A percentile compares a stretch with the other conserved stretches of the same genome.
Evolutionary conservation across 1,140 invertebrate species (phyloP).

Genomic region (Epicauta chinensis): DNA sequence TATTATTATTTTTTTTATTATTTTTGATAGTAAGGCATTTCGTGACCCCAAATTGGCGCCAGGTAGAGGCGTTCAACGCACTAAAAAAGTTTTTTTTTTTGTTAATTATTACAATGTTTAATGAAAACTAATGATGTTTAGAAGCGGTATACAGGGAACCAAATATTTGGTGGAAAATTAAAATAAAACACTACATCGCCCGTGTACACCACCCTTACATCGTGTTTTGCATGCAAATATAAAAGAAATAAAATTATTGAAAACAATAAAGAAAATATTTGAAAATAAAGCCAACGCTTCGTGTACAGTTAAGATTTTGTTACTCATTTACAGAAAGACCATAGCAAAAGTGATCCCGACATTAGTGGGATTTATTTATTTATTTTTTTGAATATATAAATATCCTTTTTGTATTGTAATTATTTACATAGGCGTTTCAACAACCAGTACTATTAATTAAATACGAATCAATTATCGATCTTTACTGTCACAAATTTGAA

Average conservation of each 20-base stretch:
- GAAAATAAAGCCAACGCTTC: slow-evolving; percentile 15
- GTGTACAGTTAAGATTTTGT: slow-evolving; percentile 15
- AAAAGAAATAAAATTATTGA: neutral
- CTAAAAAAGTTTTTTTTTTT: slow-evolving; percentile 3
- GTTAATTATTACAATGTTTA: neutral
- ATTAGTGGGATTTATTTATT: slow-evolving; percentile 32
- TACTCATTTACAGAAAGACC: slow-evolving; percentile 16
- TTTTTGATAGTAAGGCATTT: slow-evolving; percentile 33
- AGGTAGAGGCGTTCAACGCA: slow-evolving; percentile 23
- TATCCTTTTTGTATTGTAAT: slow-evolving; percentile 28
- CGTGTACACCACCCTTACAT: slow-evolving; percentile 16
- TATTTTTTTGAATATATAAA: slow-evolving; percentile 32
- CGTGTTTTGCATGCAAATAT: slow-evolving; percentile 12
- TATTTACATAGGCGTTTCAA: slow-evolving; percentile 33
- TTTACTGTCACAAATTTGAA: slow-evolving; percentile 23
- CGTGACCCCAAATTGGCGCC: slow-evolving; percentile 33
- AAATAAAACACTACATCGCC: slow-evolving; percentile 4
- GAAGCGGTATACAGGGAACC: slow-evolving; percentile 15
- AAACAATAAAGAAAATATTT: no score
- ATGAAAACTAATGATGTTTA: slow-evolving; percentile 6
- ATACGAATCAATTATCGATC: slow-evolving; percentile 16
- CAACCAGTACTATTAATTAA: slow-evolving; percentile 27
- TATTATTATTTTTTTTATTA: no score
- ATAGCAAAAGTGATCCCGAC: slow-evolving; percentile 38
- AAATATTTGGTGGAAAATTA: slow-evolving; percentile 1